Base-by-base conservation (phyloP, 1,140 invertebrate species). In the Pseudoatta argentina region DNA sequence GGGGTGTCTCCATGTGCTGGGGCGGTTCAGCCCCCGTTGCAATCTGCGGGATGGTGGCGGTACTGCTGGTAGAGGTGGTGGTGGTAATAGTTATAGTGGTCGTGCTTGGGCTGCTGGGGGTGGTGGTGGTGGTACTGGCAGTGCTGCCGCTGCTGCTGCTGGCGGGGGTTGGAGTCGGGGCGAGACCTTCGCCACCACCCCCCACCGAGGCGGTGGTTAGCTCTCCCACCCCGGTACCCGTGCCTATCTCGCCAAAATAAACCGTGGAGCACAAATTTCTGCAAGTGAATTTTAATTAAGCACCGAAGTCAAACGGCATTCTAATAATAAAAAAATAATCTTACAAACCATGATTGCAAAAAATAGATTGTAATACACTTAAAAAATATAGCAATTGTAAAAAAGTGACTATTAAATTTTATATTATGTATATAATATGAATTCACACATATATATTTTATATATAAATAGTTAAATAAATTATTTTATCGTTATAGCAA, bases 241-340 rank as follows among this genome's bases (percentile, higher is more conserved):
- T 86, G 63, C 83, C 85, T 89, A 93, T 92, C 82, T 94, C 93
- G 86, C 92, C 93, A 85, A 95, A 95, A 89, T 94, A 94, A 69
- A 94, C 91, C 83, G 92, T 92, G 53, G 94, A 87, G 88, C 92
- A 94, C 75, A 93, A 93, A 90, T 86, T 93, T 92, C 94, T 95
- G 91, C 12, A 93, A 93, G 21, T 2, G 10, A 61, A 27, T 82
- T 61, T 24, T 44, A n/a, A 73, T 24, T 44, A n/a, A 73, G 7
- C 18, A 6, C 30, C 16, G 0, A 55, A 67, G 14, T 53, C 6
- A 79, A 48, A 67, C 6, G 21, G 21, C 34, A 30, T 66, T 48
- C 34, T 18, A 48, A 39, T 14, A 21, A 30, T 21, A 7, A 27
- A 24, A 24, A 24, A 24, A 24, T 24, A 24, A 51, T 48, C 6